Conservation (phyloP, 2,888 invertebrate genomes). For the Pilophorus perplexus region DNA sequence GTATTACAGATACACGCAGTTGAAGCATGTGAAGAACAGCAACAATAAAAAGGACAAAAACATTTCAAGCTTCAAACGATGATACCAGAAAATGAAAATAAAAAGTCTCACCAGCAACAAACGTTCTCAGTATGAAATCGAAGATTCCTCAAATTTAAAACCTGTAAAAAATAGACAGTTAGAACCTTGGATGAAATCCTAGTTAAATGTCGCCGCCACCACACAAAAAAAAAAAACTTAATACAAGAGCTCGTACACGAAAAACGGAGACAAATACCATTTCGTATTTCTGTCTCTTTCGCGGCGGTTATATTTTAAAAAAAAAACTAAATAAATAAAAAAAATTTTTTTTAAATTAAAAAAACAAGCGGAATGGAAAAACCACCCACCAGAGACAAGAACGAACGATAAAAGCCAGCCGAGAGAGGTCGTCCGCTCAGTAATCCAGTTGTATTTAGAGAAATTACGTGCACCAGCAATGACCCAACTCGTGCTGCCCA, state of each 20-base stretch:
- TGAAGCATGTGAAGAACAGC: no score
- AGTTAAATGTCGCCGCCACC: not conserved
- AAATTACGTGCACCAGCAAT: no score
- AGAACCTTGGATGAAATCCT: not conserved
- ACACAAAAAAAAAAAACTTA: not conserved
- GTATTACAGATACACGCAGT: no score
- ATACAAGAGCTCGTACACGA: no score
- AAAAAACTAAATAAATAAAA: not conserved
- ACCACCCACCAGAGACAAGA: not conserved
- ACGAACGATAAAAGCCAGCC: not conserved
- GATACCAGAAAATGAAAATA: not conserved
- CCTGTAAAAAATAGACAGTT: slow-evolving; percentile 28
- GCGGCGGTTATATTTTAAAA: no score
- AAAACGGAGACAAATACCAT: not conserved
- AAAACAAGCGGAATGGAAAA: not conserved
- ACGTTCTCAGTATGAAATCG: slow-evolving; percentile 1
- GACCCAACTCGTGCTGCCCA: no score
- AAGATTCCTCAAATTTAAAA: slow-evolving; percentile 18
- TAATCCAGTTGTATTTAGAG: no score
- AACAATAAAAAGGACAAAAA: not conserved
- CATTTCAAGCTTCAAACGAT: not conserved
- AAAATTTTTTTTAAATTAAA: not conserved
- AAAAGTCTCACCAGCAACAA: slow-evolving; percentile 21
- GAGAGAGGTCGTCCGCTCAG: not conserved
- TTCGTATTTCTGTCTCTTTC: no score